Base-by-base conservation (phyloP, 2,797 vertebrate genomes). In the Pipistrellus nathusii region DNA sequence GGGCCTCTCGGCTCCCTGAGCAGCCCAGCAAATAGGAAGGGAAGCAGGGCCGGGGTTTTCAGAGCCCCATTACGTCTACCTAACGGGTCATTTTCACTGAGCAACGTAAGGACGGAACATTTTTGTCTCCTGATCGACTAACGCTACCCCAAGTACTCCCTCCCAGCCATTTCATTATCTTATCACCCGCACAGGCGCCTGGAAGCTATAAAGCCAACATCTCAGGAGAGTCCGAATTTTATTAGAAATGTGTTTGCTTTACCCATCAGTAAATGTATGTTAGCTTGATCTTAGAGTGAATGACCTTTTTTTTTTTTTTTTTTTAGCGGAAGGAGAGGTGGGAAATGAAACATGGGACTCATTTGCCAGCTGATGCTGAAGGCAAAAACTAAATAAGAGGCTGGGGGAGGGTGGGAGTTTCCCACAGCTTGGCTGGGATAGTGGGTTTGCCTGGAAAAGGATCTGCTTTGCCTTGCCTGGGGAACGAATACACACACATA, bases 181-280 rank as follows among this genome's bases (percentile, higher is more conserved):
- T 59, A 59, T 59, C 3, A 1, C 27, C 72, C 59, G 53, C 25
- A n/a, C 88, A 48, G 91, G 90, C 32, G 32, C 76, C 89, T 78
- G 81, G 76, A 95, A 91, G 86, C 95, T 93, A 32, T 84, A 82
- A 94, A 94, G 44, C 38, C 57, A 73, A 91, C 1, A 32, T 94
- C 91, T 89, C 75, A 75, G 81, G 93, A 96, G 89, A 81, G 68
- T 88, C 48, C 7, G 32, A 41, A 59, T 96, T 89, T 94, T 81
- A 95, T 96, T 96, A 96, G 96, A 95, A 85, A 77, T 90, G 86
- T 96, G 90, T 93, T 94, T 95, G 86, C 84, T 73, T 93, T 95
- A 46, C 94, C 89, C 93, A 85, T 92, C 92, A 90, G 57, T 55
- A 71, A 88, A 35, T 73, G 15, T 71, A 66, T 93, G 64, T 90